These are phyloP conservation scores for Prinia subflava DNA, from an alignment of 2,113 vertebrate genomes.

Conservation along the genomic window DNA sequence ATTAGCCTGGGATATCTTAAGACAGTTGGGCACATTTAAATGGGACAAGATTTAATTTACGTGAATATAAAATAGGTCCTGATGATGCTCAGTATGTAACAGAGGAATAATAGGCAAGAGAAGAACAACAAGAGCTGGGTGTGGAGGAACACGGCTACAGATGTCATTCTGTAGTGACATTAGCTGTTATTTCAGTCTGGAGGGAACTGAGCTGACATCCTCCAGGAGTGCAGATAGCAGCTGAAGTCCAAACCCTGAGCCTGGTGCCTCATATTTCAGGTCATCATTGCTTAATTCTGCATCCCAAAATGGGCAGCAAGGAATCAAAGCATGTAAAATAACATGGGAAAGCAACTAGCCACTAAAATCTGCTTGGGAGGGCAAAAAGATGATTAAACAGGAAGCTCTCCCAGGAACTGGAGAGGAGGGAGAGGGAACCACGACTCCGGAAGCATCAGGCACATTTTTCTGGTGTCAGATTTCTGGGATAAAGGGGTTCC, in stretches of 20 bases:
- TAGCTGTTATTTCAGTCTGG: background rate
- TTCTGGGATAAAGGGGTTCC: background rate
- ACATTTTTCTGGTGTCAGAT: background rate
- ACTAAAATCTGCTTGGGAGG: background rate
- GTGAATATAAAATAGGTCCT: background rate
- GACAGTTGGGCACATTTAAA: background rate
- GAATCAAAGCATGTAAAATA: background rate
- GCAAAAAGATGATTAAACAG: background rate
- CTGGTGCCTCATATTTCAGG: background rate
- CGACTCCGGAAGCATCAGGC: background rate
- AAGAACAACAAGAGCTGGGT: background rate
- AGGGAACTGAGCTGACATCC: background rate
- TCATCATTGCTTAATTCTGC: background rate
- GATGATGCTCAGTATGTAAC: background rate
- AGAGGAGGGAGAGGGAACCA: background rate
- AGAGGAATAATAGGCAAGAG: background rate
- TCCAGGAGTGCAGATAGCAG: background rate
- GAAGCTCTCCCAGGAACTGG: background rate
- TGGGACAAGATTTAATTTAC: conserved; percentile 35
- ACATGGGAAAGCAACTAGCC: background rate
- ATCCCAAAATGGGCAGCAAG: background rate
- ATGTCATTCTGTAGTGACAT: background rate
- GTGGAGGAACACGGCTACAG: background rate
- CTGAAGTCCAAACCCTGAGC: background rate
- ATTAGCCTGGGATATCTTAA: background rate